A percentile compares a stretch with the other conserved stretches of the same genome.
These are phyloP conservation scores for Micropoecilia bifurca DNA, from an alignment of 2,797 vertebrate genomes.

Conservation along the genomic window DNA sequence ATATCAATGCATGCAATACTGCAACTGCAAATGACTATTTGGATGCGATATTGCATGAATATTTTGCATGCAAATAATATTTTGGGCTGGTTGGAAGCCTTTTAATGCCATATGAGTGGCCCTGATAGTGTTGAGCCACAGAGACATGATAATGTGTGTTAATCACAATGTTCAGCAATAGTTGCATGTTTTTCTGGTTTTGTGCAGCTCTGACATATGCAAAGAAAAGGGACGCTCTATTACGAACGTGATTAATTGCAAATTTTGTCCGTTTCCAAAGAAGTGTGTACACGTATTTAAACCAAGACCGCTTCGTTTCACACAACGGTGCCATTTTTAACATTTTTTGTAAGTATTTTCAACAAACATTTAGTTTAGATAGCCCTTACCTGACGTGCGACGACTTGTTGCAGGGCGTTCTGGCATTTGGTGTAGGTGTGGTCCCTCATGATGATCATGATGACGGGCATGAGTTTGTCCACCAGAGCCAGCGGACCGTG, in stretches of 20 bases:
- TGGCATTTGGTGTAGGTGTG: conserved; percentile 96
- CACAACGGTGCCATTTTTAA: too few relatives aligned
- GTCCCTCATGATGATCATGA: conserved; percentile 99
- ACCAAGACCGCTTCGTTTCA: background rate
- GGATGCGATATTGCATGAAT: background rate
- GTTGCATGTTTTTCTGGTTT: background rate
- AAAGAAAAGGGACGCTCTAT: background rate
- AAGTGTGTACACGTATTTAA: background rate
- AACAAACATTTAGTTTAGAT: background rate
- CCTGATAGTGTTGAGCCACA: background rate
- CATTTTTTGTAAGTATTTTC: background rate
- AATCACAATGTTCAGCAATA: background rate
- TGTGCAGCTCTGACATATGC: background rate
- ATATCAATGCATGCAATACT: background rate
- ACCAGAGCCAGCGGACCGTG: conserved; percentile 95
- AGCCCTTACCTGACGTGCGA: conserved; percentile 89
- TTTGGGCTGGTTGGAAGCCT: background rate
- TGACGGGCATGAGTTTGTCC: conserved; percentile 98
- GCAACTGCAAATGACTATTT: background rate
- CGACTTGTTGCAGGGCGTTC: conserved; percentile 96
- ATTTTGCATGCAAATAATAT: background rate
- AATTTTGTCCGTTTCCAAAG: background rate
- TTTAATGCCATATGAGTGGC: background rate
- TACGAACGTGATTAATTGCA: background rate
- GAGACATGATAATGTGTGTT: background rate